Evolutionary conservation across 2,797 vertebrate genomes (phyloP).

Genomic region (Kryptopterus vitreolus): DNA sequence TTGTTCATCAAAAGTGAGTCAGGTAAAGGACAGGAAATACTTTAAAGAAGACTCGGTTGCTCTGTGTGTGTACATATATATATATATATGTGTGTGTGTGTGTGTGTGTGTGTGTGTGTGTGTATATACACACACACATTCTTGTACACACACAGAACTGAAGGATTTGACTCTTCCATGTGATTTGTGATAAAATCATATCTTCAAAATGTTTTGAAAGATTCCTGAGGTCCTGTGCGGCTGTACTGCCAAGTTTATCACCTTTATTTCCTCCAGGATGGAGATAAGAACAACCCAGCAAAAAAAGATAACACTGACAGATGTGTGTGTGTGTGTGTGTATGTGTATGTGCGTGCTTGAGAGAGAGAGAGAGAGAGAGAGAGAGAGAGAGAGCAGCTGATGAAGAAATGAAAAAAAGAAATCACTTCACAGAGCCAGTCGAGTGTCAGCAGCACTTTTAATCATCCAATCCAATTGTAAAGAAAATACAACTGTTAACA

Average conservation of each 20-base stretch:
- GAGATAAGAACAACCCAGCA: conserved; percentile 55
- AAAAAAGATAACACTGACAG: conserved; percentile 43
- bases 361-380: no score
- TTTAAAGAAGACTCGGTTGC: conserved; percentile 11
- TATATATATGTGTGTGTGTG: no score
- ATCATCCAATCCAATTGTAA: conserved; percentile 23
- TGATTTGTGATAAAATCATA: background rate
- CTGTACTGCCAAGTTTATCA: conserved; percentile 26
- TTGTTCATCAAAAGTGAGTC: conserved; percentile 13
- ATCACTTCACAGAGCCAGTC: conserved; percentile 1
- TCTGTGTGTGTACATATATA: no score
- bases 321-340: conserved; percentile 45
- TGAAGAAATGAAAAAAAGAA: no score
- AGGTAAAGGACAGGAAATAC: conserved; percentile 28
- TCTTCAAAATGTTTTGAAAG: background rate
- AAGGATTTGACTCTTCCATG: background rate
- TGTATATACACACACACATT: background rate
- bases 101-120: no score
- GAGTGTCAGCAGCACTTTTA: conserved; percentile 15
- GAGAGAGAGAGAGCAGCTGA: conserved; percentile 14
- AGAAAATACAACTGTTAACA: conserved; percentile 45
- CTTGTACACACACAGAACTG: background rate
- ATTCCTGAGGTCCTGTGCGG: background rate
- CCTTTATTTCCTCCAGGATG: conserved; percentile 53
- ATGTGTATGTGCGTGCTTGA: conserved; percentile 11